phyloP scores from a whole-genome alignment of 2,797 vertebrate species.

The Phylloscopus collybita region DNA sequence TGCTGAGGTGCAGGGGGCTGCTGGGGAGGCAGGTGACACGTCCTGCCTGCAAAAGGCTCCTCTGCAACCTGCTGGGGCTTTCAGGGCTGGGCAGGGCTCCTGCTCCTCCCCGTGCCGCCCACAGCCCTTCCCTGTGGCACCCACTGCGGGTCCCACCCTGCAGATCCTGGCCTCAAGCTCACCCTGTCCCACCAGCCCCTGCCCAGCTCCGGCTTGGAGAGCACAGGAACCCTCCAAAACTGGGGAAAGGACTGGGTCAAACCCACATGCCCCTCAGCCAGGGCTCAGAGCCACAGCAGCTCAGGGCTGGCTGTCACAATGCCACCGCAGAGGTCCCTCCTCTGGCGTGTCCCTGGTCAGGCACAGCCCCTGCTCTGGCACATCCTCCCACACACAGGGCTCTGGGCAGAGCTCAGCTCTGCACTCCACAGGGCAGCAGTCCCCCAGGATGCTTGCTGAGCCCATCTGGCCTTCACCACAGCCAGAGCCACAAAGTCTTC shows the following conservation, averaged over 20 bases:
- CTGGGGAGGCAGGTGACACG: background rate
- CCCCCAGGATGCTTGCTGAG: background rate
- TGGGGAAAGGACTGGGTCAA: fast-evolving
- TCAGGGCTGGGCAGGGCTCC: background rate
- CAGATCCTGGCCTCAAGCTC: background rate
- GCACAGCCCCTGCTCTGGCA: background rate
- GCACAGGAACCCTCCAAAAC: background rate
- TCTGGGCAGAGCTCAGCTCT: background rate
- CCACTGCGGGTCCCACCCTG: background rate
- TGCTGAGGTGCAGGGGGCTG: fast-evolving
- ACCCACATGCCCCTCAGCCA: fast-evolving
- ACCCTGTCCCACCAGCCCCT: fast-evolving
- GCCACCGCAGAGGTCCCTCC: background rate
- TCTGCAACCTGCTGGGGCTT: background rate
- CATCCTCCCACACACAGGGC: background rate
- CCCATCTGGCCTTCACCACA: background rate
- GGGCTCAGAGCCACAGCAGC: fast-evolving
- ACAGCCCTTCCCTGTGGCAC: background rate
- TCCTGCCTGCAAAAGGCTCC: background rate
- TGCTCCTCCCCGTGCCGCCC: background rate
- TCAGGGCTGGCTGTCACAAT: fast-evolving
- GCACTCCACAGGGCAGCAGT: background rate
- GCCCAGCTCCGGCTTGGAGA: fast-evolving
- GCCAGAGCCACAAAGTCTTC: background rate
- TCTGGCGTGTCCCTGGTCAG: fast-evolving